Evolutionary conservation across 2,113 vertebrate genomes (phyloP).

Genomic region (Lepisosteus oculatus): DNA sequence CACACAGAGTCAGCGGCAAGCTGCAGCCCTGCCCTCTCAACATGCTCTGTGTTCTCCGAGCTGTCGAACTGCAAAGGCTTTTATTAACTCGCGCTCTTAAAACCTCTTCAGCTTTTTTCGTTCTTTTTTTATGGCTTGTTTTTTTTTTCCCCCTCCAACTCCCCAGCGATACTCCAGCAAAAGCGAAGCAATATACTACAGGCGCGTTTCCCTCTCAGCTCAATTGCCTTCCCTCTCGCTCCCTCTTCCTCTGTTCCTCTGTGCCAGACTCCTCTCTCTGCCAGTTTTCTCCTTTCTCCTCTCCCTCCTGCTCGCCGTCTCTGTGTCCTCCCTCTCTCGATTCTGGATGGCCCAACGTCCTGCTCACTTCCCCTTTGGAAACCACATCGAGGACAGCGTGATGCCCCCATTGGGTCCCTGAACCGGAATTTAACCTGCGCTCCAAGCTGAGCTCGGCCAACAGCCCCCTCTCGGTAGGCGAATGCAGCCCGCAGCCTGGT

Average conservation of each 20-base stretch:
- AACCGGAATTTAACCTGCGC: too few relatives aligned
- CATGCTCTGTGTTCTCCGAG: neutral
- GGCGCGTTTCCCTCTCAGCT: neutral
- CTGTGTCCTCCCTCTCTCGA: neutral
- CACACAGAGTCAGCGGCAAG: neutral
- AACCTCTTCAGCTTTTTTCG: too few relatives aligned
- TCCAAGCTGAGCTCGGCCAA: too few relatives aligned
- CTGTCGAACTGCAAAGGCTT: neutral
- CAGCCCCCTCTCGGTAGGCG: too few relatives aligned
- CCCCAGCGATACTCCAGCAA: neutral
- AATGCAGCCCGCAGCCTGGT: too few relatives aligned
- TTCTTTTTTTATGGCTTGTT: neutral
- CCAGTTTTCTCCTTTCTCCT: neutral
- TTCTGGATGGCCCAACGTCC: neutral
- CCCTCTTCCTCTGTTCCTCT: neutral
- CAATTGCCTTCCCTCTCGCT: neutral
- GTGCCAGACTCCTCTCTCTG: neutral
- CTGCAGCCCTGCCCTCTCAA: neutral
- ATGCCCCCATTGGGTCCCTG: neutral
- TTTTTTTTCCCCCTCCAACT: neutral
- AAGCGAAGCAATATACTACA: neutral
- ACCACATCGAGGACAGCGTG: neutral
- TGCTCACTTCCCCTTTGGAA: neutral
- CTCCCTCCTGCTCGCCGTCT: neutral
- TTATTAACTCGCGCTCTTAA: neutral